Evolutionary conservation across 2,797 vertebrate genomes (phyloP).

Genomic region (Mareca penelope): DNA sequence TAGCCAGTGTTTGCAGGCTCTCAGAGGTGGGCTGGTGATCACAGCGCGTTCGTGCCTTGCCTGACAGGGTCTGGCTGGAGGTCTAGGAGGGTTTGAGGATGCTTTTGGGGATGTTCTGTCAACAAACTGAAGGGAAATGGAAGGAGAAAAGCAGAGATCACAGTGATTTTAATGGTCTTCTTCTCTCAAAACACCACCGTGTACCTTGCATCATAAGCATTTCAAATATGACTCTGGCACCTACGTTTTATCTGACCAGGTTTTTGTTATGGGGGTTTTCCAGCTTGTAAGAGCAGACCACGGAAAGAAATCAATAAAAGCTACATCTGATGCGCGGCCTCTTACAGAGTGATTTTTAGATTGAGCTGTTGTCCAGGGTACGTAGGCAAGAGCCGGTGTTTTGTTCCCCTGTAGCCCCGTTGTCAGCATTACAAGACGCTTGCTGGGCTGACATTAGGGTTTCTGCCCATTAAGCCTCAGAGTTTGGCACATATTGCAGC

Average conservation of each 20-base stretch:
- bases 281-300: neutral
- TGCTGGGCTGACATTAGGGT: neutral
- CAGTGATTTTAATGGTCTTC: neutral
- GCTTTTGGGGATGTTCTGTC: neutral
- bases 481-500: neutral
- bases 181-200: neutral
- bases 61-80: no score
- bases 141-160: neutral
- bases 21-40: neutral
- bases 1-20: neutral
- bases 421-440: neutral
- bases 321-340: neutral
- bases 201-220: neutral
- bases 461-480: neutral
- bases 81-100: neutral
- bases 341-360: neutral
- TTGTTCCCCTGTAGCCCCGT: neutral
- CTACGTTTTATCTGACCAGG: neutral
- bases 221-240: neutral
- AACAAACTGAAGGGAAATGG: neutral
- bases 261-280: neutral
- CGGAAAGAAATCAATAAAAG: neutral
- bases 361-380: neutral
- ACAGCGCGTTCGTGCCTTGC: accelerated
- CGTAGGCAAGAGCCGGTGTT: neutral